Base-by-base conservation (phyloP, 2,888 invertebrate species). In the Portevinia maculata region DNA sequence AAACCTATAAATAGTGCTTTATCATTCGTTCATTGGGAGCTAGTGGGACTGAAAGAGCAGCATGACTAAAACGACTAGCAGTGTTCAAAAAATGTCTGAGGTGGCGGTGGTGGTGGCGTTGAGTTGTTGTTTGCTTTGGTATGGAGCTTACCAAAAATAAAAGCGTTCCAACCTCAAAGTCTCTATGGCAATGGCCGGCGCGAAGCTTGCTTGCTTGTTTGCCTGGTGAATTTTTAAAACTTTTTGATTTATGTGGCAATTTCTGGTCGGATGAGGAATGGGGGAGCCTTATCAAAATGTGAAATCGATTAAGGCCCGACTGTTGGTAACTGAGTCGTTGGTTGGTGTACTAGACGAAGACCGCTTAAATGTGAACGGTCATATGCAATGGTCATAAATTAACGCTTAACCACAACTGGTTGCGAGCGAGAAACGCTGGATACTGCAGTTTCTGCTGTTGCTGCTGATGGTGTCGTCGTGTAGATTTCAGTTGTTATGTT, bases 211-310 rank as follows among this genome's bases (percentile, higher is more conserved):
- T 24, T 24, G 57, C 13, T n/a, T 19, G 62, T 19, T 24, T 24
- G 62, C 13, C 52, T 59, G 34, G 62, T 64, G 69, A 59, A 64
- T 24, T 52, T 34, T 46, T 52, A 65, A 78, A 78, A 65, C 37
- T 65, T 71, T 60, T 81, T 81, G 81, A 81, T 81, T 81, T 81
- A 81, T 81, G 81, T 70, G 59, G 81, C 76, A 81, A 76, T 81
- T 81, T 46, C 53, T 60, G 70, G 70, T 70, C 69, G 59, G 30
- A 28, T 15, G 17, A 69, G 59, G 9, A 34, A 39, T 15, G 32
- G 17, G 57, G 28, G 7, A 30, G 59, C 65, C 59, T 76, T 81
- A 81, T 81, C 81, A 76, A 81, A 81, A 81, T 81, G 75, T 65
- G 81, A 70, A 81, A 81, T 81, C 81, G 81, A 81, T 81, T 81